Evolutionary conservation across 2,797 vertebrate genomes (phyloP).

Genomic region (Tangara arthus): DNA sequence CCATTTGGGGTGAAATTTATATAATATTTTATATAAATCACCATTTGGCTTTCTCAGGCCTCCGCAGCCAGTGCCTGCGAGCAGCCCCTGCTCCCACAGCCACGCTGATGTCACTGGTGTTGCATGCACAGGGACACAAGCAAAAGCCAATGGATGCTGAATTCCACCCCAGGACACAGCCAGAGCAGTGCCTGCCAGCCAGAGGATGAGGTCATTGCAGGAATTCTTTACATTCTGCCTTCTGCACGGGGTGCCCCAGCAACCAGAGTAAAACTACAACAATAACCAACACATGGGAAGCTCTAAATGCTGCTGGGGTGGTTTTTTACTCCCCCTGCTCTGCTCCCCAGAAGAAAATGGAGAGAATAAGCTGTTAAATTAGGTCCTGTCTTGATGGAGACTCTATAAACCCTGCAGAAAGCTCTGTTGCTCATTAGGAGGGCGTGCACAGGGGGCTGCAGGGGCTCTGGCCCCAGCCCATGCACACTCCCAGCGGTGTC

Average conservation of each 20-base stretch:
- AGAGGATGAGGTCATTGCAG: conserved; percentile 5
- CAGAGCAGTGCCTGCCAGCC: background rate
- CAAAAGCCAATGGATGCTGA: background rate
- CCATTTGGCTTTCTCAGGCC: background rate
- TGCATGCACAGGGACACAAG: background rate
- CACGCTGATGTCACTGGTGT: background rate
- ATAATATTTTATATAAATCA: background rate
- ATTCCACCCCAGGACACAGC: background rate
- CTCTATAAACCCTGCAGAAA: background rate
- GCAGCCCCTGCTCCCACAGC: background rate
- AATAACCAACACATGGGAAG: background rate
- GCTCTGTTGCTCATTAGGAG: background rate
- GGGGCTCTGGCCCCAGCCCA: conserved; percentile 2
- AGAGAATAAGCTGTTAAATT: conserved; percentile 4
- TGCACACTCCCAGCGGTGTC: background rate
- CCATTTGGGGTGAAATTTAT: no score
- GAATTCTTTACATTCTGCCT: conserved; percentile 42
- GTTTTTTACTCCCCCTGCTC: background rate
- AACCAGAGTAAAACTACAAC: background rate
- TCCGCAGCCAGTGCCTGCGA: background rate
- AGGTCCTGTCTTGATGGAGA: background rate
- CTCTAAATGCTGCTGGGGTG: background rate
- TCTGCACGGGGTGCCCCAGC: background rate
- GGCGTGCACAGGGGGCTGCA: background rate
- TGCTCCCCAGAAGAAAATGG: background rate